Base-by-base conservation (phyloP, 2,888 invertebrate species). In the Sarcophaga caerulescens region DNA sequence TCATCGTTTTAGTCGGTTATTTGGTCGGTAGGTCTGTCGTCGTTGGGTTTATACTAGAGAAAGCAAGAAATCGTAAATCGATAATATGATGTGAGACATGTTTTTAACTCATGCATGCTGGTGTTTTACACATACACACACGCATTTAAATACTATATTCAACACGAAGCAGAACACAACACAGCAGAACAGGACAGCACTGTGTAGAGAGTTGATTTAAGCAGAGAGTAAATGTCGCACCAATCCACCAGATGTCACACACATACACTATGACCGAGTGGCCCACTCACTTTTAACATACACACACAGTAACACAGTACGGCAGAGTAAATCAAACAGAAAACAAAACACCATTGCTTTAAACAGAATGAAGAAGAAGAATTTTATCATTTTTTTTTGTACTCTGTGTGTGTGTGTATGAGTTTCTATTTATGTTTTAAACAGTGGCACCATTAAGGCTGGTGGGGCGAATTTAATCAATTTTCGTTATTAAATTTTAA, bases 41-140 rank as follows among this genome's bases (percentile, higher is more conserved):
- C 21, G n/a, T 12, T 45, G 14, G 66, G 57, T 76, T 62, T 74
- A 74, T 78, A 74, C 75, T 77, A 68, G 65, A 77, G 78, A 68
- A 85, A 83, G 70, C 82, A 73, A 76, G 77, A 83, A 81, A 84
- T 75, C 70, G 77, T 81, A 86, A 86, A 86, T 86, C 86, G 86
- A 86, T 86, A 86, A 75, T 75, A 62, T 84, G 81, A 75, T 75
- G 62, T 84, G 81, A 84, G 70, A 77, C 83, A 84, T 71, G 66
- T 85, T 85, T 77, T 60, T 19, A n/a, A n/a, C 21, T 66, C 52
- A 78, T 59, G 73, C 65, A 81, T 35, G 35, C 35, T 35, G 35
- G 35, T 10, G 8, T 65, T 73, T 73, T 52, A 17, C 65, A 73
- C 52, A 35, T 10, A 25, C 12, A 57, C 52, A 21, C 70, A 70